Conservation (phyloP, 2,113 vertebrate genomes). For the Cryptotis parvus region DNA sequence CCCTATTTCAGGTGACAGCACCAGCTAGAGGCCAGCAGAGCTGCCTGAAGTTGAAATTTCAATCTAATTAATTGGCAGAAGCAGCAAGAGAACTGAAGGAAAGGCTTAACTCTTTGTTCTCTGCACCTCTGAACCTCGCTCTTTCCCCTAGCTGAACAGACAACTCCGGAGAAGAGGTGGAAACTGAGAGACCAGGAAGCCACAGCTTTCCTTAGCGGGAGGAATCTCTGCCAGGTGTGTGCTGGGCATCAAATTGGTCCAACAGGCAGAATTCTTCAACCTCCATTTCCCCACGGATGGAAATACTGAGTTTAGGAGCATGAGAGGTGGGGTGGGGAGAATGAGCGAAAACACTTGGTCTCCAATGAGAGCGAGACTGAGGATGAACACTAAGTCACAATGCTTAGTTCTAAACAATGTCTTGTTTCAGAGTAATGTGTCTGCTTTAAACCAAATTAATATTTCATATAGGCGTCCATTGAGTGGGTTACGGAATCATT, state of each 20-base stretch:
- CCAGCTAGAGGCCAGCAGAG: conserved; percentile 33
- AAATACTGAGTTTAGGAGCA: neutral
- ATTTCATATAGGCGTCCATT: neutral
- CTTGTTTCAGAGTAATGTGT: conserved; percentile 39
- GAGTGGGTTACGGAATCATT: neutral
- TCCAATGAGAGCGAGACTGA: neutral
- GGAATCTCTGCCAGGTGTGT: neutral
- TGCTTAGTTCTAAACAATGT: neutral
- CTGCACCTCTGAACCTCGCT: neutral
- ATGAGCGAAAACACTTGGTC: too few species aligned
- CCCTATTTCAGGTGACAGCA: conserved; percentile 55
- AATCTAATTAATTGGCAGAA: conserved; percentile 63
- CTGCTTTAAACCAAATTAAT: conserved; percentile 25
- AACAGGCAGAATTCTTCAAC: neutral
- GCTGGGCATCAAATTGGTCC: neutral
- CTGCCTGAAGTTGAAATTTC: conserved; percentile 62
- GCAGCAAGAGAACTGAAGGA: conserved; percentile 20
- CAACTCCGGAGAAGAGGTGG: neutral
- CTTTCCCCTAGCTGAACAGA: neutral
- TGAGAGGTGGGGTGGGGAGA: too few species aligned
- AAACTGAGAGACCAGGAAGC: neutral
- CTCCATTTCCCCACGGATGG: conserved; percentile 10
- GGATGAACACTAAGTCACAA: conserved; percentile 26
- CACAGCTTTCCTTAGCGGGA: neutral
- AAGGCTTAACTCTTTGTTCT: conserved; percentile 31